Evolutionary conservation across 2,797 vertebrate species (phyloP).

Genomic region (Lithobates sylvaticus): DNA sequence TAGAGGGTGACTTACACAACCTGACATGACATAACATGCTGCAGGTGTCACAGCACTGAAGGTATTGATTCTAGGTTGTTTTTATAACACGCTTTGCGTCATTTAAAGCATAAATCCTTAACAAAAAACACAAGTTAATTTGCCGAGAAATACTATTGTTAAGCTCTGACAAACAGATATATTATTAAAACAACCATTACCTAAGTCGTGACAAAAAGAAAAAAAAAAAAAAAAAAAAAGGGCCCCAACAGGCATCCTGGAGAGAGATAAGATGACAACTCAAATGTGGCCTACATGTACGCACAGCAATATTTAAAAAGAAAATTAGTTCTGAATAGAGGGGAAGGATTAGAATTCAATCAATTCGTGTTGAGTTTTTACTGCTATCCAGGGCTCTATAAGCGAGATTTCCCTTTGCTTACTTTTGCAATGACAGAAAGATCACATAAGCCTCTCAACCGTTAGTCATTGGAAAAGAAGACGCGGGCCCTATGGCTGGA

Average conservation of each 20-base stretch:
- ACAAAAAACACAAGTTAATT: neutral
- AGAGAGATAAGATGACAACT: neutral
- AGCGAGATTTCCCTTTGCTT: no score
- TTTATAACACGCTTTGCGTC: slow-evolving; percentile 10
- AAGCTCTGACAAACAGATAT: neutral
- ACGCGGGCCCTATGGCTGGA: no score
- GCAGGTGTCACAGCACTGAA: slow-evolving; percentile 9
- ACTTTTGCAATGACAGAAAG: no score
- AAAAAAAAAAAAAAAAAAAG: neutral
- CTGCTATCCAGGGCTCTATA: no score
- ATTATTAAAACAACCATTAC: neutral
- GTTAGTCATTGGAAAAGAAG: no score
- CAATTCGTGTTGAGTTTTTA: no score
- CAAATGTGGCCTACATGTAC: neutral
- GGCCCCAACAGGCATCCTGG: neutral
- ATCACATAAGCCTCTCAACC: no score
- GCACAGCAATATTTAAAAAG: no score
- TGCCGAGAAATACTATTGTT: neutral
- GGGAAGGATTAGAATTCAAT: no score
- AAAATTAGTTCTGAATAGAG: no score
- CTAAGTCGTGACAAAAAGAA: neutral
- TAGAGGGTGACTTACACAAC: neutral
- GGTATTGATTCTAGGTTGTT: neutral
- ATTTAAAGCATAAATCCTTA: neutral
- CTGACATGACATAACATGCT: slow-evolving; percentile 3